Percentiles rank a stretch among this genome's conserved stretches.
Conservation (phyloP, 1,140 invertebrate genomes). For the Lamellibrachia luymesi region DNA sequence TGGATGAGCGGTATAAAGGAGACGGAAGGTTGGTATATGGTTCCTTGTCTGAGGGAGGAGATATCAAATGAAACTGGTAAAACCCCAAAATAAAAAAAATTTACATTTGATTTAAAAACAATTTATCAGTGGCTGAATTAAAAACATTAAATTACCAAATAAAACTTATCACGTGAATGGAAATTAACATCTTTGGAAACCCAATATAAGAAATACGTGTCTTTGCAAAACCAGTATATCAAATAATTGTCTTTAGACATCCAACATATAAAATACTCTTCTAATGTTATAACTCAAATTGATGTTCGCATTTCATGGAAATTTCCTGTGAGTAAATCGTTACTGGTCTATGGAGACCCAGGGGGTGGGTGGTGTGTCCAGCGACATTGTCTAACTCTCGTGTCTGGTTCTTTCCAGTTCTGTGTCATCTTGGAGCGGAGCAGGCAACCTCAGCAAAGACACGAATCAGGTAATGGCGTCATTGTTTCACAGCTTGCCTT, state of each 20-base stretch:
- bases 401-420: constrained; percentile 35
- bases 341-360: too few relatives aligned
- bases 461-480: background rate
- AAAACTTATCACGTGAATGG: too few relatives aligned
- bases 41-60: background rate
- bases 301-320: background rate
- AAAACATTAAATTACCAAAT: too few relatives aligned
- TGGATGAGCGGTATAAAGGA: constrained; percentile 31
- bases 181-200: too few relatives aligned
- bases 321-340: background rate
- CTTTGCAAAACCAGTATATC: background rate
- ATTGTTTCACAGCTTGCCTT: background rate
- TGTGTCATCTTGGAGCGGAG: constrained; percentile 50
- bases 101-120: too few relatives aligned
- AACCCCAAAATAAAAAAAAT: too few relatives aligned
- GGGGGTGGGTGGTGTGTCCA: background rate
- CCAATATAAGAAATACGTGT: background rate
- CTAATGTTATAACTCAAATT: background rate
- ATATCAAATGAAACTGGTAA: background rate
- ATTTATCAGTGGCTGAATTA: too few relatives aligned
- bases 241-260: background rate
- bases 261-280: background rate
- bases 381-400: too few relatives aligned
- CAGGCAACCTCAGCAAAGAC: constrained; percentile 40
- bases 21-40: constrained; percentile 38